These are phyloP conservation scores for Girardinichthys multiradiatus DNA, from an alignment of 2,113 vertebrate genomes.

Conservation along the genomic window DNA sequence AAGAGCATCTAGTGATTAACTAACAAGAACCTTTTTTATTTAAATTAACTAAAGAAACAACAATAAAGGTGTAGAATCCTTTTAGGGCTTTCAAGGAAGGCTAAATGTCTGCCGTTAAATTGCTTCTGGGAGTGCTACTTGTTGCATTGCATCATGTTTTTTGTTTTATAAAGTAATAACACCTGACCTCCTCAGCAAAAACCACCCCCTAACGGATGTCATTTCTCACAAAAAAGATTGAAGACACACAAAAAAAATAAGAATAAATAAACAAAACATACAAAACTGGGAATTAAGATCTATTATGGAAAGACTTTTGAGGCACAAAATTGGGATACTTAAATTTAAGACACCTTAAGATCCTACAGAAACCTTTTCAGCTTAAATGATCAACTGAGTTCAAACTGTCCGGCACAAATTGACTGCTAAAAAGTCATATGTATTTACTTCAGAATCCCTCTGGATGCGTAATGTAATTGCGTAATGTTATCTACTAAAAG, in stretches of 20 bases:
- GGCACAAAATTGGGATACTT: background rate
- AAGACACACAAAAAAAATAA: no score
- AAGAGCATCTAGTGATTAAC: no score
- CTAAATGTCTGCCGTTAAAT: no score
- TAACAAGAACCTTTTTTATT: no score
- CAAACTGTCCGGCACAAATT: background rate
- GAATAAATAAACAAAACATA: background rate
- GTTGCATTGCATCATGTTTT: background rate
- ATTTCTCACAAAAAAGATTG: background rate
- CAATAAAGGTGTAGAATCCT: no score
- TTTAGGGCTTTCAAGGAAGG: no score
- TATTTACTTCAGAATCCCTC: background rate
- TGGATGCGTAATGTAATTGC: background rate
- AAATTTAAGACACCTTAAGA: background rate
- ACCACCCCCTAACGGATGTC: background rate
- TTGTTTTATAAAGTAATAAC: background rate
- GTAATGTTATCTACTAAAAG: constrained; percentile 12
- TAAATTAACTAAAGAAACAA: no score
- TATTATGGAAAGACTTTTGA: background rate
- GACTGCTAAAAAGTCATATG: background rate
- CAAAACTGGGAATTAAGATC: background rate
- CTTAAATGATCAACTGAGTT: background rate
- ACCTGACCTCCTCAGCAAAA: background rate
- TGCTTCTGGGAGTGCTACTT: no score
- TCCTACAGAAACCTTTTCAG: no score